These are phyloP conservation scores for Amblyteles armatorius DNA, from an alignment of 2,888 invertebrate genomes.

Conservation along the genomic window DNA sequence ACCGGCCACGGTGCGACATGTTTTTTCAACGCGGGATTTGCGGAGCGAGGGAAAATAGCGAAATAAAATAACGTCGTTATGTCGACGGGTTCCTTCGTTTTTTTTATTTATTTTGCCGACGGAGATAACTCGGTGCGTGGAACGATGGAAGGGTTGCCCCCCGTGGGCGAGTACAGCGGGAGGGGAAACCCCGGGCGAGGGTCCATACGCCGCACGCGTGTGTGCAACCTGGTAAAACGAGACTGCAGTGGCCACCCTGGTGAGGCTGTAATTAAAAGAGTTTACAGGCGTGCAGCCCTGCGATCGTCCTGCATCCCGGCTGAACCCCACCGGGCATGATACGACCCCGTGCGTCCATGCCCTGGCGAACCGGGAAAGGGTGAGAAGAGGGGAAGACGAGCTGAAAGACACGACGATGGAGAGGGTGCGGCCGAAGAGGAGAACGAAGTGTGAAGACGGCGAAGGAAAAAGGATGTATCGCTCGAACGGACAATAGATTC, in stretches of 20 bases:
- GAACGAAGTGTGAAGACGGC: neutral
- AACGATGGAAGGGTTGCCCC: neutral
- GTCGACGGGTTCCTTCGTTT: neutral
- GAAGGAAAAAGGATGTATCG: neutral
- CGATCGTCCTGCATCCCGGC: neutral
- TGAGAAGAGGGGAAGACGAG: slow-evolving; percentile 10
- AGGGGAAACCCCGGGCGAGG: neutral
- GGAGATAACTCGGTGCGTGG: neutral
- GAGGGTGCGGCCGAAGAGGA: slow-evolving; percentile 23
- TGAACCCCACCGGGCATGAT: slow-evolving; percentile 16
- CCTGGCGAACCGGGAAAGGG: slow-evolving; percentile 7
- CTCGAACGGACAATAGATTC: slow-evolving; percentile 67
- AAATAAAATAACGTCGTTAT: slow-evolving; percentile 8
- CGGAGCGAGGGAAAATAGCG: neutral
- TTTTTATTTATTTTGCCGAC: neutral
- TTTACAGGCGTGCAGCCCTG: slow-evolving; percentile 67
- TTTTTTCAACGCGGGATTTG: neutral
- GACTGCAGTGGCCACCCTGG: slow-evolving; percentile 43
- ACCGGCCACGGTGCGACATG: neutral
- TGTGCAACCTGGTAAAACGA: slow-evolving; percentile 46
- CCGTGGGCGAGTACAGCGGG: neutral
- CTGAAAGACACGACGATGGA: neutral
- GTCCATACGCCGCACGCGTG: neutral
- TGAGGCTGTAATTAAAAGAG: slow-evolving; percentile 77
- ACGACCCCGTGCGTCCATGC: neutral